Evolutionary conservation across 2,113 vertebrate species (phyloP), one percentile per base, ranked within the genome.

Genomic region (Varanus komodoensis): DNA sequence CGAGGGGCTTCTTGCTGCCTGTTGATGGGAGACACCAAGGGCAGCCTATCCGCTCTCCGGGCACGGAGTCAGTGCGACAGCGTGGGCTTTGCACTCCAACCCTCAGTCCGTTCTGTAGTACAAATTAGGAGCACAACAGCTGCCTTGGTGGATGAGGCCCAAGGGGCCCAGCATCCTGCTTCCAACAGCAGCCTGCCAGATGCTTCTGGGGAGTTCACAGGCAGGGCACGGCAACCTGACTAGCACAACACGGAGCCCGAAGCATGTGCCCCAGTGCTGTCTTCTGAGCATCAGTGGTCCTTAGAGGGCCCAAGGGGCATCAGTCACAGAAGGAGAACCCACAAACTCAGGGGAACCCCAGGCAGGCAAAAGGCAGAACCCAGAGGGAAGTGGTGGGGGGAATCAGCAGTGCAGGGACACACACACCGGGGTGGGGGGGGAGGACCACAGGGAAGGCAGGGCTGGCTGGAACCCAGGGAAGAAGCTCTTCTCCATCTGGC

Each of bases 1-100:
- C 17, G 15, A 9, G 6, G 0, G 5, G 27, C 0, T 0, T 2
- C 52, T 25, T 6, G 27, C 64, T 14, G 2, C 17, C 6, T 23
- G 32, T 54, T 67, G 88, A 1, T 85, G 6, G 11, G 21, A 61
- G 82, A 75, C 68, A 88, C 74, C 52, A 48, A 89, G 3, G 87
- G 86, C 61, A 5, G 38, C 2, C 9, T 32, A 52, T 4, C 48
- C 32, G 87, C 11, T 88, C 50, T 44, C 50, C 89, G 7, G 44
- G 83, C 87, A 57, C n/a, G n/a, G 71, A 44, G 38, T 61, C 17
- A 44, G 17, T 54, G 82, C 34, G 54, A 64, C 25, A 88, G 90
- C 52, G 87, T 52, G 48, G 8, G 77, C 19, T 0, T 25, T 61
- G 69, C 14, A 52, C n/a, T 68, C 74, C 64, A 74, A 19, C 81